Percentiles rank a stretch among this genome's conserved stretches.
Evolutionary conservation across 35 echinoderm and acorn worm species (phyloP).

Genomic region (Lytechinus variegatus): DNA sequence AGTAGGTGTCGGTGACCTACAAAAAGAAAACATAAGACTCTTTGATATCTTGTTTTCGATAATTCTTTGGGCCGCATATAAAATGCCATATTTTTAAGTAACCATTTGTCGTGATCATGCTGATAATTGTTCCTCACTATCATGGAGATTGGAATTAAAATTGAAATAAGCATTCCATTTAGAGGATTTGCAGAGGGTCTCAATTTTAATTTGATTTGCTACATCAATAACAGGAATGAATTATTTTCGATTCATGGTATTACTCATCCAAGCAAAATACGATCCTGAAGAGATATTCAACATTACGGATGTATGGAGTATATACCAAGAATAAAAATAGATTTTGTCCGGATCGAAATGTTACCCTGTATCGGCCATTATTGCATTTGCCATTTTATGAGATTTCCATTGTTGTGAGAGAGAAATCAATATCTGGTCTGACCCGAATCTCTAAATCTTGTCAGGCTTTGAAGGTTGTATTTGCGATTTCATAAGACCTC

Average conservation of each 20-base stretch:
- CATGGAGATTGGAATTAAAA: too few relatives aligned
- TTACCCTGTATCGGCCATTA: neutral
- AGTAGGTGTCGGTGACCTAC: too few relatives aligned
- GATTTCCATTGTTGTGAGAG: constrained; percentile 11
- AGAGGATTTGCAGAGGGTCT: too few relatives aligned
- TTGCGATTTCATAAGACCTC: neutral
- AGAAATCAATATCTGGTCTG: neutral
- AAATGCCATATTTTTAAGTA: too few relatives aligned
- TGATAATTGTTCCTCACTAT: too few relatives aligned
- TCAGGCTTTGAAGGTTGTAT: neutral
- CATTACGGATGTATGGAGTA: neutral
- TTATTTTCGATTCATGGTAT: neutral
- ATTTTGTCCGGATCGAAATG: neutral
- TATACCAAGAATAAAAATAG: neutral
- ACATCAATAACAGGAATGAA: neutral
- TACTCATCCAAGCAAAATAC: neutral
- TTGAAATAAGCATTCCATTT: too few relatives aligned
- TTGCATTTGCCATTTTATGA: neutral
- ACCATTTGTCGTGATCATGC: too few relatives aligned
- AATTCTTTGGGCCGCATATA: too few relatives aligned
- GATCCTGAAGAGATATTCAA: neutral
- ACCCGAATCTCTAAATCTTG: neutral
- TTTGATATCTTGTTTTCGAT: too few relatives aligned
- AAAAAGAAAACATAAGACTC: too few relatives aligned
- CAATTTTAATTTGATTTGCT: neutral